These are phyloP conservation scores for Stomatorhinus ivindoensis DNA, from an alignment of 2,113 vertebrate species.

Conservation along the genomic window DNA sequence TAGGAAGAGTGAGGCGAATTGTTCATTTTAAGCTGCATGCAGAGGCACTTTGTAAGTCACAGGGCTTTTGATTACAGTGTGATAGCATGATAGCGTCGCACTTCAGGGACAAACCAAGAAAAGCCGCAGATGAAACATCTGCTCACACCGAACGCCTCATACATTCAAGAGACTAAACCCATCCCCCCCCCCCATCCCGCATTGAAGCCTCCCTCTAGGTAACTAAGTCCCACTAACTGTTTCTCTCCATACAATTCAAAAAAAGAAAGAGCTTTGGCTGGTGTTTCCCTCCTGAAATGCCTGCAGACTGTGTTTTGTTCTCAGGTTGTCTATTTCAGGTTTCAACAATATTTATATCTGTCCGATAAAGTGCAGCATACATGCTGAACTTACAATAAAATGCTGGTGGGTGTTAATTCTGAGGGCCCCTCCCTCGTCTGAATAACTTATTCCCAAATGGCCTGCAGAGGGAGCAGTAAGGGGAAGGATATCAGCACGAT, in stretches of 20 bases:
- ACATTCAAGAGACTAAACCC: neutral
- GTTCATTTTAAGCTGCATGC: neutral
- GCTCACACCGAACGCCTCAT: neutral
- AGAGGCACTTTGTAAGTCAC: neutral
- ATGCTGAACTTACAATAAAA: neutral
- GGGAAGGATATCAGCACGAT: conserved; percentile 94
- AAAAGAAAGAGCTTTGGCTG: conserved; percentile 47
- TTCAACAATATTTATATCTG: conserved; percentile 8
- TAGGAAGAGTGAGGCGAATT: neutral
- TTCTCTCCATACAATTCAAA: conserved; percentile 24
- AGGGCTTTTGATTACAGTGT: neutral
- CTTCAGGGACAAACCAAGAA: neutral
- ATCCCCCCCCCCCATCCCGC: neutral
- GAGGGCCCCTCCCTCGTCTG: conserved; percentile 12
- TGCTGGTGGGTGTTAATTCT: neutral
- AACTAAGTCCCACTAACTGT: conserved; percentile 7
- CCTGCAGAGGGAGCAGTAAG: conserved; percentile 77
- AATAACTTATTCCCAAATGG: conserved; percentile 25
- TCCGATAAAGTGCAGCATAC: neutral
- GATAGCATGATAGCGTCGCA: neutral
- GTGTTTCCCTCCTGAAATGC: conserved; percentile 51
- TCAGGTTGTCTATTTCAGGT: conserved; percentile 48
- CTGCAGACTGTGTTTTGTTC: conserved; percentile 38
- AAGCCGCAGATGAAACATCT: neutral
- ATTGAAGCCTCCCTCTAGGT: neutral